These are phyloP conservation scores for Pseudochromis fuscus DNA, from an alignment of 2,797 vertebrate species.

Conservation along the genomic window DNA sequence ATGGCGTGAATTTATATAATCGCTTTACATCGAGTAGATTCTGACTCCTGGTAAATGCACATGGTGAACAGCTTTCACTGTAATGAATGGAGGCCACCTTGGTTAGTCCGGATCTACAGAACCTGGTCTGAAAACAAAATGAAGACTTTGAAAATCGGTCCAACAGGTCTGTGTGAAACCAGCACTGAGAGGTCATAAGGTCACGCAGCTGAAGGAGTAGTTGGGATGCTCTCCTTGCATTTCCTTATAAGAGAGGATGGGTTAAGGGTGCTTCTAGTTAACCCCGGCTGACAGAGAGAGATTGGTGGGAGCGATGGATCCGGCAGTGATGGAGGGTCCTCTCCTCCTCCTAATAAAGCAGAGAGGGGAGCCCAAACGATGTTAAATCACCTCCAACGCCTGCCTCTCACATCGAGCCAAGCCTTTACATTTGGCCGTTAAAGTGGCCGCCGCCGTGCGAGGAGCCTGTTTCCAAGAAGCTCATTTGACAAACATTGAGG, in stretches of 20 bases:
- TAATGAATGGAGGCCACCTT: background rate
- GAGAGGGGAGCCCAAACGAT: conserved; percentile 67
- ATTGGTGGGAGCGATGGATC: conserved; percentile 59
- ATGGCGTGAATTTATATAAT: no score
- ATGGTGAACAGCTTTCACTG: background rate
- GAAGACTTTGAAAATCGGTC: background rate
- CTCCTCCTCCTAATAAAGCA: conserved; percentile 76
- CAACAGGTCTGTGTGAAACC: background rate
- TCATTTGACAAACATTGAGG: conserved; percentile 55
- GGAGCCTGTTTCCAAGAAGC: conserved; percentile 47
- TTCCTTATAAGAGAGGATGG: conserved; percentile 16
- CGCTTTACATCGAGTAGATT: no score
- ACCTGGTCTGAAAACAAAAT: background rate
- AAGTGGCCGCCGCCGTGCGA: conserved; percentile 9
- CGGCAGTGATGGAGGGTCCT: conserved; percentile 79
- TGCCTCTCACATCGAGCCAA: conserved; percentile 36
- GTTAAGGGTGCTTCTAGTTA: conserved; percentile 57
- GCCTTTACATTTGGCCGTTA: conserved; percentile 25
- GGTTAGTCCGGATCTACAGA: no score
- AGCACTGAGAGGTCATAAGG: background rate
- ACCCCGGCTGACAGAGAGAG: conserved; percentile 71
- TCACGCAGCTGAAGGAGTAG: conserved; percentile 21
- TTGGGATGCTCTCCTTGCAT: conserved; percentile 14
- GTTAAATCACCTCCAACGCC: conserved; percentile 73
- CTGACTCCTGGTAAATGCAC: no score